Base-by-base conservation (phyloP, 2,113 vertebrate species). In the Labrus mixtus region DNA sequence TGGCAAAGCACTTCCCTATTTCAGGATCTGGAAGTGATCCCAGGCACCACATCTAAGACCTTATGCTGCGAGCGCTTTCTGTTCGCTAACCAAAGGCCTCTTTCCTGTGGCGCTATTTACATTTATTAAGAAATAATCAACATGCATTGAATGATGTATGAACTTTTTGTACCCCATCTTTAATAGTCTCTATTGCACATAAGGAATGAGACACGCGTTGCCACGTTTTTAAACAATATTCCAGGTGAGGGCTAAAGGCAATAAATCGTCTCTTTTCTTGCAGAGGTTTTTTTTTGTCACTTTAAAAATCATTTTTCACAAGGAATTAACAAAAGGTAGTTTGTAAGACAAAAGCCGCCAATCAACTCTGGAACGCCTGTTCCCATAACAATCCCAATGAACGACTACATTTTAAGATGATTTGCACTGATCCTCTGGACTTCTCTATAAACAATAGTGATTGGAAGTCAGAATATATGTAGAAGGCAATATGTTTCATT, bases 51-150 rank as follows among this genome's bases (percentile, higher is more conserved):
- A 94, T 95, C 94, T 92, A 85, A 91, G 61, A 83, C 82, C 29
- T 70, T 60, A 82, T 81, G 82, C 91, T 79, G 88, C 90, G 80
- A 64, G 79, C 91, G 85, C 86, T 74, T 79, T 89, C 83, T 91
- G 84, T 92, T 90, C 60, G 45, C 88, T 79, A 87, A 90, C 91
- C 92, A 87, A 85, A 84, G 81, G 69, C 65, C 73, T 86, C 84
- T 91, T 92, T 93, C 79, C 90, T 92, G 93, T 69, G 89, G 90
- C 72, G 72, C 78, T 81, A 86, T 76, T 83, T 62, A 66, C 89
- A 90, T 93, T 94, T 93, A 91, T 87, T 91, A 91, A 89, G 82
- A 87, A 87, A 88, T 94, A 91, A 94, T 95, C 89, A 89, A 89
- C 90, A 87, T 93, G 90, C 87, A 91, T 88, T 91, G 85, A 93